Evolutionary conservation across 2,113 vertebrate genomes (phyloP).

Genomic region (Sclerurus mexicanus): DNA sequence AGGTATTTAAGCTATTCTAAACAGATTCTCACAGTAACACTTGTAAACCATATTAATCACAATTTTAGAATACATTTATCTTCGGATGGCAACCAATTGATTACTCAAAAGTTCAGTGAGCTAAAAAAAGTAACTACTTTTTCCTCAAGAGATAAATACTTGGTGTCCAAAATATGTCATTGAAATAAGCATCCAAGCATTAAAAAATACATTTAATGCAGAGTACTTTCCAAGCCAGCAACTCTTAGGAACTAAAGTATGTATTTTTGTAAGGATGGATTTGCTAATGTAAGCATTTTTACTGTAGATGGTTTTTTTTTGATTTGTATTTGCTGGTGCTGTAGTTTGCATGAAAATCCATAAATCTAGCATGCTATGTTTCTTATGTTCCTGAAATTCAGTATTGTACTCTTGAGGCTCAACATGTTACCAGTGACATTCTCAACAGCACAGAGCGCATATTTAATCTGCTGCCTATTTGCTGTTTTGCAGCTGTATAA

Average conservation of each 20-base stretch:
- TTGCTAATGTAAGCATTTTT: background rate
- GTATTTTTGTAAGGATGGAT: background rate
- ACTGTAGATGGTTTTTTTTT: background rate
- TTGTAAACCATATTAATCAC: slow-evolving; percentile 11
- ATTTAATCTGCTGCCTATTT: background rate
- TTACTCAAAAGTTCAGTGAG: background rate
- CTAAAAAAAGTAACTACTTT: background rate
- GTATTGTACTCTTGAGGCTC: background rate
- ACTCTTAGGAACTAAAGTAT: background rate
- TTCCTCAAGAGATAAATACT: background rate
- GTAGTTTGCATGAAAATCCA: background rate
- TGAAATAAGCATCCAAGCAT: background rate
- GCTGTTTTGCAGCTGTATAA: background rate
- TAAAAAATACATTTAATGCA: background rate
- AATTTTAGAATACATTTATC: slow-evolving; percentile 2
- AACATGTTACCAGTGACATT: fast-evolving
- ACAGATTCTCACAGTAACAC: background rate
- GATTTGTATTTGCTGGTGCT: background rate
- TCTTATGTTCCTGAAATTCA: background rate
- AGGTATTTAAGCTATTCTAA: slow-evolving; percentile 4
- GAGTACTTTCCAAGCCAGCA: background rate
- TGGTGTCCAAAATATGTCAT: background rate
- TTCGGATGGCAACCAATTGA: background rate
- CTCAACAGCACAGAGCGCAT: background rate
- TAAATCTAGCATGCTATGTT: background rate